Conservation (phyloP, 2,113 vertebrate genomes). For the Ifrita kowaldi region DNA sequence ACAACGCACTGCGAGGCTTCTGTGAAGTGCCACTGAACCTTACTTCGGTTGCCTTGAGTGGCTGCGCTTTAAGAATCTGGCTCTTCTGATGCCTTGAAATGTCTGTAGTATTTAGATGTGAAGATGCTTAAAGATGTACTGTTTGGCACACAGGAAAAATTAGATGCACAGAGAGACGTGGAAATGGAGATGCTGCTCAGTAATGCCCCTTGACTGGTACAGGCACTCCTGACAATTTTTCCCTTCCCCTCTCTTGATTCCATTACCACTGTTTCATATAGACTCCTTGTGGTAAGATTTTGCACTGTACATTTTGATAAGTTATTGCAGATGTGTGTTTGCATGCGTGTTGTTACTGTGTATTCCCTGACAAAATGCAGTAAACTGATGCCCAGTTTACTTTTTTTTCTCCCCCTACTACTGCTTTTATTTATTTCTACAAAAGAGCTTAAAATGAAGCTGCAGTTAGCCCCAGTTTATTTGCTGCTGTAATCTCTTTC, state of each 20-base stretch:
- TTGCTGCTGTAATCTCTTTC: neutral
- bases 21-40: conserved; percentile 9
- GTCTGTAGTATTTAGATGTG: conserved; percentile 1
- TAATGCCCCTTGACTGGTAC: conserved; percentile 21
- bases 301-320: conserved; percentile 29
- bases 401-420: neutral
- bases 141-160: neutral
- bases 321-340: neutral
- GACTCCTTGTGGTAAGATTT: conserved; percentile 71
- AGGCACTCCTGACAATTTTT: neutral
- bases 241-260: neutral
- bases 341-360: neutral
- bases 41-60: conserved; percentile 9
- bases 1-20: neutral
- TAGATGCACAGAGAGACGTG: neutral
- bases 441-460: neutral
- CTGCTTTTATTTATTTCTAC: neutral
- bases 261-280: conserved; percentile 42
- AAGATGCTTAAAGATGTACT: neutral
- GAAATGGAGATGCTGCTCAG: neutral
- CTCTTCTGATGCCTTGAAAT: neutral
- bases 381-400: neutral
- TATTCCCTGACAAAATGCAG: neutral
- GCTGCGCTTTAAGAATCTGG: neutral
- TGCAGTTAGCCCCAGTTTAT: neutral